Conservation (phyloP, 2,113 vertebrate species). For the Chloebia gouldiae region DNA sequence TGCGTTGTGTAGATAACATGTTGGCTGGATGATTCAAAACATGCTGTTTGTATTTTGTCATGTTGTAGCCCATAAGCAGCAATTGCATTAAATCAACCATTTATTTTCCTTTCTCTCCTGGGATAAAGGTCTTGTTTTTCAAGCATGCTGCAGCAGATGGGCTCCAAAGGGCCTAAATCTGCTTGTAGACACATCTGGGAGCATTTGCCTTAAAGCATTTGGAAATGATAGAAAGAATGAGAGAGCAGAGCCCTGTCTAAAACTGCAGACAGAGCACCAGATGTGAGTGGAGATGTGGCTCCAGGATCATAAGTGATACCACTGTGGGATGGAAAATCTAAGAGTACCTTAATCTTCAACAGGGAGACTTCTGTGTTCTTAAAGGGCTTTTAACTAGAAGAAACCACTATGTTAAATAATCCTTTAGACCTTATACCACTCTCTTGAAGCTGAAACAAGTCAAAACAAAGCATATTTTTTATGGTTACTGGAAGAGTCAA, state of each 20-base stretch:
- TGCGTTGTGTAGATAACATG: neutral
- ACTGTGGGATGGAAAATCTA: neutral
- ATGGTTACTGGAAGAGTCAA: neutral
- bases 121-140: neutral
- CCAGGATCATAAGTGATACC: neutral
- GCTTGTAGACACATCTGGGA: neutral
- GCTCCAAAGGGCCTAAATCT: neutral
- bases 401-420: rapidly evolving
- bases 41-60: neutral
- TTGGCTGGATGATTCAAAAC: neutral
- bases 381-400: neutral
- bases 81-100: neutral
- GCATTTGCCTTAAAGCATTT: neutral
- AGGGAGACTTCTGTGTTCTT: neutral
- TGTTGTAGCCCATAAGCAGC: neutral
- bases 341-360: neutral
- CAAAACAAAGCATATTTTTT: rapidly evolving
- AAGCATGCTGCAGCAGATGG: neutral
- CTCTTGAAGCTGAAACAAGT: neutral
- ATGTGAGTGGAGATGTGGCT: neutral
- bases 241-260: neutral
- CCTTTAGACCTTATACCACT: rapidly evolving
- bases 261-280: neutral
- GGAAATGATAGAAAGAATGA: neutral
- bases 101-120: neutral